Evolutionary conservation across 2,888 invertebrate species (phyloP).

Genomic region (Aphodius sticticus): DNA sequence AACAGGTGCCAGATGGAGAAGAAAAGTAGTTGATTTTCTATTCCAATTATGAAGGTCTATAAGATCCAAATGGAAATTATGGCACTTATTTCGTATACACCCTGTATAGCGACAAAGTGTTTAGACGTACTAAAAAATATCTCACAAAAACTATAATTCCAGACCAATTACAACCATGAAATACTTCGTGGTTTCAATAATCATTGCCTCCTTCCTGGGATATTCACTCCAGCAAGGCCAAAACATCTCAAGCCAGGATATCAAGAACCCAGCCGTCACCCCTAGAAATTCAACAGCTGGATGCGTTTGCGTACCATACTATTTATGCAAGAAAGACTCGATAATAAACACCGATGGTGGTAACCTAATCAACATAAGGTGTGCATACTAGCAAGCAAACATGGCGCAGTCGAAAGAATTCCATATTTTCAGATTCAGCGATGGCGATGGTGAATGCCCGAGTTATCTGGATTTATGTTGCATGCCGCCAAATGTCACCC

Average conservation of each 20-base stretch:
- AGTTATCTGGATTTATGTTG: conserved; percentile 69
- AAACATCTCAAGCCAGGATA: neutral
- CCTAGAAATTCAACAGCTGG: neutral
- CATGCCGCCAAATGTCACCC: conserved; percentile 50
- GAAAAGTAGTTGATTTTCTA: conserved; percentile 56
- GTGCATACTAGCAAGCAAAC: no score
- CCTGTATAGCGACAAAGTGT: no score
- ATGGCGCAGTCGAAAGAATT: no score
- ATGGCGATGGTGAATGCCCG: conserved; percentile 57
- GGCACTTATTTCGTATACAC: no score
- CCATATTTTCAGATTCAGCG: conserved; percentile 45
- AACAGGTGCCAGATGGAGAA: conserved; percentile 68
- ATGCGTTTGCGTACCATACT: conserved; percentile 82
- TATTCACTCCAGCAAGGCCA: neutral
- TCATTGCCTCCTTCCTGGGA: neutral
- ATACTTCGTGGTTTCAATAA: neutral
- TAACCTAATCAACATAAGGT: conserved; percentile 69
- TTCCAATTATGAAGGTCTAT: no score
- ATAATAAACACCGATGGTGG: conserved; percentile 75
- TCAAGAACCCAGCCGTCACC: neutral
- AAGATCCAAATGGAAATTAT: no score
- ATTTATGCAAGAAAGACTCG: conserved; percentile 70
- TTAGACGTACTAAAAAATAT: no score
- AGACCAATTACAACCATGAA: neutral
- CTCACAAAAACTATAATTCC: no score